Percentiles rank a stretch among this genome's conserved stretches.
phyloP scores from a whole-genome alignment of 2,113 vertebrate genomes.

The Elephas maximus region DNA sequence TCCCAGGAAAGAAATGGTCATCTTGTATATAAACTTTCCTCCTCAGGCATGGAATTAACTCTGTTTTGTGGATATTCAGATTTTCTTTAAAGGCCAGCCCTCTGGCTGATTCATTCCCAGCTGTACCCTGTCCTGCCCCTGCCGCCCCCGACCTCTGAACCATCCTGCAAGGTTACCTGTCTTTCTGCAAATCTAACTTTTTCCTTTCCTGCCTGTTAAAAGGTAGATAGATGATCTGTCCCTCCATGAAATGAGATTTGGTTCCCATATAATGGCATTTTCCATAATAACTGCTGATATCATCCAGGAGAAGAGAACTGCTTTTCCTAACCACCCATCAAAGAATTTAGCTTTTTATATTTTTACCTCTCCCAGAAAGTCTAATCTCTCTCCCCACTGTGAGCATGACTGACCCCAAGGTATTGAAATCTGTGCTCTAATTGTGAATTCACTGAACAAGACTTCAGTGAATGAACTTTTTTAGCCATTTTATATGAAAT shows the following conservation, averaged over 20 bases:
- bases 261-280: constrained; percentile 71
- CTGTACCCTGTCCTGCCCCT: not conserved
- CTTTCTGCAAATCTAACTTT: constrained; percentile 37
- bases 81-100: not conserved
- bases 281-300: constrained; percentile 72
- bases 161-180: constrained; percentile 31
- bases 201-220: constrained; percentile 19
- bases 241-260: constrained; percentile 75
- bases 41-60: not conserved
- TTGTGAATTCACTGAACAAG: constrained; percentile 64
- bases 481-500: constrained; percentile 62
- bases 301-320: constrained; percentile 67
- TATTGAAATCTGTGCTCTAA: constrained; percentile 54
- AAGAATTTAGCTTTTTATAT: constrained; percentile 55
- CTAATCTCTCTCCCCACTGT: not conserved
- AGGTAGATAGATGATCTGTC: constrained; percentile 52
- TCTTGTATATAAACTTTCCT: not conserved
- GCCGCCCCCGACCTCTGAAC: not conserved
- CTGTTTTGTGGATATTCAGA: not conserved
- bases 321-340: constrained; percentile 54
- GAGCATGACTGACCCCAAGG: not conserved
- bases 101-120: not conserved
- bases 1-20: not conserved
- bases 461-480: constrained; percentile 65
- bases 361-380: constrained; percentile 43